Conservation (phyloP, 2,797 vertebrate species). For the Falco cherrug region DNA sequence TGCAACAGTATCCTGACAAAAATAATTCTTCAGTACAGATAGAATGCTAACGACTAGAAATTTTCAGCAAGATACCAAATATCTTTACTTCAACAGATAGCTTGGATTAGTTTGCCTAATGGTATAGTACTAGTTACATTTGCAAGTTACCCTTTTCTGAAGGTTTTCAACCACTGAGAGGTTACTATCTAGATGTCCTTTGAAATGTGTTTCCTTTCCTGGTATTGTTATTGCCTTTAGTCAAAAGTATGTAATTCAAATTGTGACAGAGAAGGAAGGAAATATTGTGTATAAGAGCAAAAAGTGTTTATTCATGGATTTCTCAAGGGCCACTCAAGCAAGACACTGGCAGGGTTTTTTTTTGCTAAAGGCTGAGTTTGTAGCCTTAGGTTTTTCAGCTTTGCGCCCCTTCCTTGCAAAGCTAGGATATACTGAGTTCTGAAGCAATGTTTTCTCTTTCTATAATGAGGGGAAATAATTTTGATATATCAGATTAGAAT, state of each 20-base stretch:
- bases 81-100: background rate
- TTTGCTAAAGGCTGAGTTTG: background rate
- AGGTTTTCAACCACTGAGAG: background rate
- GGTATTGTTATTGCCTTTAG: background rate
- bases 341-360: background rate
- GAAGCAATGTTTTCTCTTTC: background rate
- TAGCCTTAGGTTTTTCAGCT: background rate
- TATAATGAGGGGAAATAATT: background rate
- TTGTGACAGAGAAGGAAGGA: background rate
- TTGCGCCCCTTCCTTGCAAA: background rate
- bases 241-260: slow-evolving; percentile 10
- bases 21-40: background rate
- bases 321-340: background rate
- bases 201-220: background rate
- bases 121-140: background rate
- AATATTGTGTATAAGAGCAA: background rate
- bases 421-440: background rate
- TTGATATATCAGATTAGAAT: background rate
- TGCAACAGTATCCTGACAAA: background rate
- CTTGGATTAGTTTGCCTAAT: background rate
- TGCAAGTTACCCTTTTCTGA: background rate
- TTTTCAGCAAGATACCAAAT: background rate
- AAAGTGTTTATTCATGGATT: background rate
- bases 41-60: background rate
- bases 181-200: background rate